These are phyloP conservation scores for Euborellia annulipes DNA, from an alignment of 1,140 invertebrate genomes.

Conservation along the genomic window DNA sequence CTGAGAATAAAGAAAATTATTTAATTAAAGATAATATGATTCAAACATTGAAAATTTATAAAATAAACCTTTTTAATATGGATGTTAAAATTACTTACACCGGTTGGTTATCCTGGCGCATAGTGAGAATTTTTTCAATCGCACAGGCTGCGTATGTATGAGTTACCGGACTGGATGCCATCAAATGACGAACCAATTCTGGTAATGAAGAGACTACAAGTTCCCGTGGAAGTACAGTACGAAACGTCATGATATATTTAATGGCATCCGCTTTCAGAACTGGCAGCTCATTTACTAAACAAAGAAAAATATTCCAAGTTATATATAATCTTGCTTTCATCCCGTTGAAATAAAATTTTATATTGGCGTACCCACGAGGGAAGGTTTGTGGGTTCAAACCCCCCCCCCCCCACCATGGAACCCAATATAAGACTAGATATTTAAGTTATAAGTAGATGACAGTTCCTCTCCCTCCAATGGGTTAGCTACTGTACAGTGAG, in stretches of 20 bases:
- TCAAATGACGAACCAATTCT: slow-evolving; percentile 54
- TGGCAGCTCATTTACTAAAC: slow-evolving; percentile 67
- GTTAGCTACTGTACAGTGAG: too few relatives aligned
- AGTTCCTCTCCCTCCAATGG: too few relatives aligned
- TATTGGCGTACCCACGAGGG: too few relatives aligned
- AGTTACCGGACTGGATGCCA: slow-evolving; percentile 65
- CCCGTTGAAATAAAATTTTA: too few relatives aligned
- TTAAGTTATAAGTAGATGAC: too few relatives aligned
- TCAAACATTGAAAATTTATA: too few relatives aligned
- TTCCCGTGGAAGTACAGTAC: slow-evolving; percentile 70
- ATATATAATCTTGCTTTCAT: too few relatives aligned
- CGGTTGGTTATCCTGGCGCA: slow-evolving; percentile 37
- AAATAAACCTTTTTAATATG: slow-evolving; percentile 7
- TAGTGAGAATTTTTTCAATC: slow-evolving; percentile 74
- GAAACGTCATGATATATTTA: slow-evolving; percentile 92
- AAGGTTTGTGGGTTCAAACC: too few relatives aligned
- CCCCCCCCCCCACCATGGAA: too few relatives aligned
- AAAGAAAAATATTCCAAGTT: slow-evolving; percentile 19
- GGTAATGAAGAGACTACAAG: slow-evolving; percentile 58
- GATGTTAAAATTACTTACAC: slow-evolving; percentile 30
- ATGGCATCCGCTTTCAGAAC: slow-evolving; percentile 91
- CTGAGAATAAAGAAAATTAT: slow-evolving; percentile 25
- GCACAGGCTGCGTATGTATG: slow-evolving; percentile 88
- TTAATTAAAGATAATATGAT: too few relatives aligned
- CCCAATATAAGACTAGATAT: too few relatives aligned